Conservation (phyloP, 2,797 vertebrate species). For the Kryptopterus vitreolus region DNA sequence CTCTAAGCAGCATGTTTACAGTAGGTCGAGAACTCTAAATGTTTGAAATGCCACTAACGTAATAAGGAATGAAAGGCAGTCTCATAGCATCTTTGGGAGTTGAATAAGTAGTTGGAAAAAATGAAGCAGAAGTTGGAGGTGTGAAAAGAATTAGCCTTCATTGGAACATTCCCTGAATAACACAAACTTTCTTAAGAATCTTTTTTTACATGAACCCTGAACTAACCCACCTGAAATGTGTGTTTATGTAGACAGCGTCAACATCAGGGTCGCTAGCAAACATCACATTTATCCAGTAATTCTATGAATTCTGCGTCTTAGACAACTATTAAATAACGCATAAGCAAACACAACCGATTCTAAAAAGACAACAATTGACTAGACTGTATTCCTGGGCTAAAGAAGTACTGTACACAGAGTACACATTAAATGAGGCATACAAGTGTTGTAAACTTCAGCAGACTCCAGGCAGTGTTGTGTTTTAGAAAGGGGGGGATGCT, state of each 20-base stretch:
- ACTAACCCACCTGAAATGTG: constrained; percentile 35
- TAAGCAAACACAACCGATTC: background rate
- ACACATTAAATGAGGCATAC: background rate
- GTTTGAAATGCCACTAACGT: constrained; percentile 62
- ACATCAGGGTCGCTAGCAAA: background rate
- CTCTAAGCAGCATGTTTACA: constrained; percentile 27
- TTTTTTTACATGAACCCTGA: constrained; percentile 39
- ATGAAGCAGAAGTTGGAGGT: constrained; percentile 48
- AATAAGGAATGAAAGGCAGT: constrained; percentile 46
- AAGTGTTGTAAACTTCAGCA: background rate
- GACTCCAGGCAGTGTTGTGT: background rate
- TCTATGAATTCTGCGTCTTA: background rate
- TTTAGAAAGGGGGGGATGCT: background rate
- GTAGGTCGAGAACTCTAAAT: constrained; percentile 51
- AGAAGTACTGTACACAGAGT: background rate
- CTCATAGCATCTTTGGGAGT: constrained; percentile 43
- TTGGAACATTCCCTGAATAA: constrained; percentile 54
- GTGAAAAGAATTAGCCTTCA: constrained; percentile 58
- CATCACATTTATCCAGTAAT: background rate
- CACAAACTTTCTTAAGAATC: constrained; percentile 49
- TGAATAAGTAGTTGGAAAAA: constrained; percentile 33
- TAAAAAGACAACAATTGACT: background rate
- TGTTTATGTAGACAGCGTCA: background rate
- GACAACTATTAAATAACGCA: background rate
- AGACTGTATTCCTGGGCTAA: background rate